Conservation (phyloP, 2,797 vertebrate genomes). For the Ctenochaetus hawaiiensis region DNA sequence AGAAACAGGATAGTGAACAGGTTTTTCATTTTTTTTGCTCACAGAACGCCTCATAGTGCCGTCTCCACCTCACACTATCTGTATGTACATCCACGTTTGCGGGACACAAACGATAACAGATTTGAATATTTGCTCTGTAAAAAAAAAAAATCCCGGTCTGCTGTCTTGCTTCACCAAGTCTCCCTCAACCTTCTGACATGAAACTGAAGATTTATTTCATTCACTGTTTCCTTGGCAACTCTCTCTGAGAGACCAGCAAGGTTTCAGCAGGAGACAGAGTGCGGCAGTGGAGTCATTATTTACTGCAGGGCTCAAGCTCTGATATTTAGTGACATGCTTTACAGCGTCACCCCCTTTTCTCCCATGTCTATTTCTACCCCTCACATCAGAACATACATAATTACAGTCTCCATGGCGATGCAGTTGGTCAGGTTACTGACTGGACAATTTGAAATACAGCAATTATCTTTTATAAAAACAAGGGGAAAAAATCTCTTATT, state of each 20-base stretch:
- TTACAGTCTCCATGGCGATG: constrained; percentile 86
- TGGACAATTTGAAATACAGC: constrained; percentile 72
- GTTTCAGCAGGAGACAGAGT: constrained; percentile 80
- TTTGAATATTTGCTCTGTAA: constrained; percentile 50
- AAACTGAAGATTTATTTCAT: constrained; percentile 80
- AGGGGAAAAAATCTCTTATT: constrained; percentile 21
- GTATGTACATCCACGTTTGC: constrained; percentile 7
- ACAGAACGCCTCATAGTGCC: neutral
- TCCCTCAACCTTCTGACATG: constrained; percentile 75
- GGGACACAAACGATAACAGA: constrained; percentile 39
- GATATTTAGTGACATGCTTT: constrained; percentile 80
- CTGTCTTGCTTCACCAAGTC: constrained; percentile 61
- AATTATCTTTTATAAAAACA: constrained; percentile 65
- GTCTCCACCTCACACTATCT: constrained; percentile 1
- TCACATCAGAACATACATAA: constrained; percentile 80
- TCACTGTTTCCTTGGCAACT: constrained; percentile 88
- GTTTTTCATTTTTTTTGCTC: neutral
- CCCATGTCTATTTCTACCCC: constrained; percentile 73
- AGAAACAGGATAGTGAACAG: neutral
- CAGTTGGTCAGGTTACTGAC: constrained; percentile 61
- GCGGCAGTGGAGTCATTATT: constrained; percentile 80
- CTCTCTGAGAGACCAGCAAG: constrained; percentile 68
- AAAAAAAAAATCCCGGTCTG: constrained; percentile 35
- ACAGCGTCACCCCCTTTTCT: constrained; percentile 63
- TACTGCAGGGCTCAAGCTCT: constrained; percentile 81